These are phyloP conservation scores for Apis mellifera DNA, from an alignment of 1,140 invertebrate genomes.

Conservation along the genomic window DNA sequence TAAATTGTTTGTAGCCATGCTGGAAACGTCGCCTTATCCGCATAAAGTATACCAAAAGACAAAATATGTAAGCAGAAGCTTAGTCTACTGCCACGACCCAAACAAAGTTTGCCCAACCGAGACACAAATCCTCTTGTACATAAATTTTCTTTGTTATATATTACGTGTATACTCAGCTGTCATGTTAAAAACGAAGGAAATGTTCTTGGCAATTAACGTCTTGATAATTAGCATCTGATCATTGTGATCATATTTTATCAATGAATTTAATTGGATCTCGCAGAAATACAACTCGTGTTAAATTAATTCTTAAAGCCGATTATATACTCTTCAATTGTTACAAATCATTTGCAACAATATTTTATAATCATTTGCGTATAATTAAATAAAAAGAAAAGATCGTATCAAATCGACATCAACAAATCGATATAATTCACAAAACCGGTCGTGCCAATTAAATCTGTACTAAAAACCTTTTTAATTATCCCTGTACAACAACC, in stretches of 20 bases:
- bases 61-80: constrained; percentile 19
- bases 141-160: neutral
- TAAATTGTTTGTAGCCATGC: neutral
- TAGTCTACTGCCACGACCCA: constrained; percentile 6
- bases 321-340: too few species aligned
- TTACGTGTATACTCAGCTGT: too few species aligned
- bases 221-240: fast-evolving
- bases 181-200: neutral
- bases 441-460: too few species aligned
- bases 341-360: too few species aligned
- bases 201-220: neutral
- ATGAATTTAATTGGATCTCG: too few species aligned
- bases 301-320: too few species aligned
- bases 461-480: too few species aligned
- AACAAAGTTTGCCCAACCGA: neutral
- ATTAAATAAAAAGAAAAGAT: too few species aligned
- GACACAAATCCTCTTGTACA: neutral
- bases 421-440: too few species aligned
- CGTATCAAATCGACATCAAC: too few species aligned
- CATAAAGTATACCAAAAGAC: constrained; percentile 12
- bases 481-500: fast-evolving
- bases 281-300: neutral
- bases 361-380: too few species aligned
- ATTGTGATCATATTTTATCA: neutral
- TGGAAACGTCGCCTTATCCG: neutral